Conservation (phyloP, 1,140 invertebrate species). For the Lepidurus arcticus region DNA sequence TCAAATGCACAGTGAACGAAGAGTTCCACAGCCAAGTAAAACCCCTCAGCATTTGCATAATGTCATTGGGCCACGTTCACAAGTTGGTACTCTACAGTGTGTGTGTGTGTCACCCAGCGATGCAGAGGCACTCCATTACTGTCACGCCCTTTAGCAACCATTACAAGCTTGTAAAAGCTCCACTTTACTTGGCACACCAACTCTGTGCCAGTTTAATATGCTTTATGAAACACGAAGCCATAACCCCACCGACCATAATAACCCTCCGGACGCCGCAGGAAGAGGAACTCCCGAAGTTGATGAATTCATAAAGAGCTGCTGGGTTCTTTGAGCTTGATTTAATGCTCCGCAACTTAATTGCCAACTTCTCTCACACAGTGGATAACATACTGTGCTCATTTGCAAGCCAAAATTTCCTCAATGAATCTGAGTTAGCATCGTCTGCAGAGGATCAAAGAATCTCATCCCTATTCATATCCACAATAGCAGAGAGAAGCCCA, state of each 20-base stretch:
- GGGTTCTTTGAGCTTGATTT: constrained; percentile 5
- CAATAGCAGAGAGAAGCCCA: not conserved
- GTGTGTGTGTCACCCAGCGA: constrained; percentile 3
- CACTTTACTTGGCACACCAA: not conserved
- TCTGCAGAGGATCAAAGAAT: constrained; percentile 1
- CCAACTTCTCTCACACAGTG: not conserved
- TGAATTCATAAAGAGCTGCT: constrained; percentile 15
- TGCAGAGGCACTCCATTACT: constrained; percentile 14
- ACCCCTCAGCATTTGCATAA: constrained; percentile 21
- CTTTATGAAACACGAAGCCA: constrained; percentile 15
- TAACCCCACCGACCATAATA: not conserved
- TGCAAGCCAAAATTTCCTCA: constrained; percentile 7
- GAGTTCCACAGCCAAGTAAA: constrained; percentile 2
- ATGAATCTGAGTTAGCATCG: not conserved
- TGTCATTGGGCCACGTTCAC: constrained; percentile 17
- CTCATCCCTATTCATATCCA: not conserved
- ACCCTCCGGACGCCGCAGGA: not conserved
- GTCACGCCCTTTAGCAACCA: constrained; percentile 12
- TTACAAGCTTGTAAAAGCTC: constrained; percentile 9
- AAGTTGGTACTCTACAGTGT: not conserved
- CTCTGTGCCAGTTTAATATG: not conserved
- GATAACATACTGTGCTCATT: not conserved
- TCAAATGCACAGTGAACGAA: not conserved
- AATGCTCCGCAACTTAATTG: not conserved
- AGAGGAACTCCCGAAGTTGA: not conserved